These are phyloP conservation scores for Nymphalis polychloros DNA, from an alignment of 2,888 invertebrate species.

Conservation along the genomic window DNA sequence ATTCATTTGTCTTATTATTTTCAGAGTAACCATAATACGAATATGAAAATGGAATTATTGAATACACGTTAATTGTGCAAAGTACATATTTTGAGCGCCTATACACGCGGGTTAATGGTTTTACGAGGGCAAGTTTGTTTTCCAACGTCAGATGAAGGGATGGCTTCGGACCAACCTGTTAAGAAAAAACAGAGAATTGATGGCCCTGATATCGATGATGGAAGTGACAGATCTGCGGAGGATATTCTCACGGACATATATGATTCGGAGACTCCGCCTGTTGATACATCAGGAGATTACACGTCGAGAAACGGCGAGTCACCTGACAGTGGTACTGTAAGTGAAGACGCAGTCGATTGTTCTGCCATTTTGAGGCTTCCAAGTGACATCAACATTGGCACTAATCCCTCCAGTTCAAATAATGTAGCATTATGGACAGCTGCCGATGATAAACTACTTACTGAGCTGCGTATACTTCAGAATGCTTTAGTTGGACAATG, in stretches of 20 bases:
- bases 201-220: slow-evolving; percentile 82
- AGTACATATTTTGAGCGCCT: slow-evolving; percentile 34
- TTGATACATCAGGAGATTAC: slow-evolving; percentile 72
- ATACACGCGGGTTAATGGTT: slow-evolving; percentile 80
- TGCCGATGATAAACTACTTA: slow-evolving; percentile 67
- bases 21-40: slow-evolving; percentile 52
- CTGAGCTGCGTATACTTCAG: slow-evolving; percentile 83
- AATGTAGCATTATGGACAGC: slow-evolving; percentile 60
- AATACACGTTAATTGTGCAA: slow-evolving; percentile 32
- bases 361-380: slow-evolving; percentile 66
- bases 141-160: slow-evolving; percentile 81
- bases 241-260: slow-evolving; percentile 73
- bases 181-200: slow-evolving; percentile 91
- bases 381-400: slow-evolving; percentile 59
- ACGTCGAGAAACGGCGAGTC: slow-evolving; percentile 71
- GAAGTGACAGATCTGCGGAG: slow-evolving; percentile 76
- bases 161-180: slow-evolving; percentile 91
- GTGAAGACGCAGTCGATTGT: slow-evolving; percentile 79
- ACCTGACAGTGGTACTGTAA: slow-evolving; percentile 76
- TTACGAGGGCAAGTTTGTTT: slow-evolving; percentile 82
- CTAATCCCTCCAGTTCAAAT: slow-evolving; percentile 71
- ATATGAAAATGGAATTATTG: slow-evolving; percentile 25
- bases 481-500: slow-evolving; percentile 88
- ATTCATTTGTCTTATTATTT: slow-evolving; percentile 71
- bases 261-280: slow-evolving; percentile 64